phyloP scores from a whole-genome alignment of 2,888 invertebrate species.

The Gymnosoma rotundatum region DNA sequence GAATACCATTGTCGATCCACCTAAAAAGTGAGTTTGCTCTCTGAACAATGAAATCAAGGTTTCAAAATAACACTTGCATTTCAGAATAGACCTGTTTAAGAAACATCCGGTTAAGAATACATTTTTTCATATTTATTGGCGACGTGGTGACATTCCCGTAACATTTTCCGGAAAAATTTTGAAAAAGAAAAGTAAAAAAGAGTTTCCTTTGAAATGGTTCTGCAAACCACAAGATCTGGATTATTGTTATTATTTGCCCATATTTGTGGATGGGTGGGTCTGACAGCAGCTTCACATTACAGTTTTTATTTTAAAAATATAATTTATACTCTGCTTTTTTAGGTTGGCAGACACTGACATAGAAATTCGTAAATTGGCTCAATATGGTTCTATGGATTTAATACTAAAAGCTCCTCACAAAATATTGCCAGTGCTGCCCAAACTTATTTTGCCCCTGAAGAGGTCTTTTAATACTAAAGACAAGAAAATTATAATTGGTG shows the following conservation, averaged over 20 bases:
- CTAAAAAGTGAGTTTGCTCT: slow-evolving; percentile 75
- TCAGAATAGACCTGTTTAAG: slow-evolving; percentile 77
- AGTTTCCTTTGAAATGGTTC: slow-evolving; percentile 79
- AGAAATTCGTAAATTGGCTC: slow-evolving; percentile 92
- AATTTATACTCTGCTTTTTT: background rate
- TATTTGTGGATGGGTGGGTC: slow-evolving; percentile 92
- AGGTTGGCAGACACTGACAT: slow-evolving; percentile 89
- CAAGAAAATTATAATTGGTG: slow-evolving; percentile 90
- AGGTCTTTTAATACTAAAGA: slow-evolving; percentile 93
- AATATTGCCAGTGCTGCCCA: slow-evolving; percentile 92
- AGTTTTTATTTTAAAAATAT: background rate
- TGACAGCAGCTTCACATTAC: background rate
- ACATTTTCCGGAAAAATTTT: slow-evolving; percentile 75
- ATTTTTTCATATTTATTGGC: slow-evolving; percentile 79
- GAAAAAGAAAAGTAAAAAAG: slow-evolving; percentile 70
- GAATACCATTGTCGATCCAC: slow-evolving; percentile 79
- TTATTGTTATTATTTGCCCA: slow-evolving; percentile 95
- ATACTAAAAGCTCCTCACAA: slow-evolving; percentile 83
- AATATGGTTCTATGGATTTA: slow-evolving; percentile 93
- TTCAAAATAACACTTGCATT: background rate
- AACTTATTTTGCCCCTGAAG: slow-evolving; percentile 95
- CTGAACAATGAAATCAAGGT: background rate
- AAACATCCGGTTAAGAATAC: slow-evolving; percentile 77
- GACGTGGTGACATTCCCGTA: slow-evolving; percentile 81
- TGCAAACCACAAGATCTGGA: slow-evolving; percentile 85